These are phyloP conservation scores for Oryctolagus cuniculus DNA, from an alignment of 2,113 vertebrate genomes.

Conservation along the genomic window mOryCun1.1 NC_091441.1:49029001-49029500, in stretches of 20 bases:
- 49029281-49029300: neutral
- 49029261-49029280: neutral
- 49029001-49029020: neutral
- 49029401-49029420: neutral
- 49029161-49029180: neutral
- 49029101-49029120: neutral
- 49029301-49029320: neutral
- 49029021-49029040: neutral
- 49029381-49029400: neutral
- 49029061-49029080: neutral
- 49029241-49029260: neutral
- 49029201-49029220: neutral
- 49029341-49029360: neutral
- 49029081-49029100: neutral
- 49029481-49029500: accelerated
- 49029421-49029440: neutral
- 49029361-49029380: neutral
- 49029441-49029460: neutral
- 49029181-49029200: neutral
- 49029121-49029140: neutral
- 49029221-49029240: neutral
- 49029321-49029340: neutral
- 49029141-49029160: neutral
- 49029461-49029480: neutral
- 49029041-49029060: neutral